Evolutionary conservation across 2,888 invertebrate genomes (phyloP).

Genomic region (Ophioninae sp.): DNA sequence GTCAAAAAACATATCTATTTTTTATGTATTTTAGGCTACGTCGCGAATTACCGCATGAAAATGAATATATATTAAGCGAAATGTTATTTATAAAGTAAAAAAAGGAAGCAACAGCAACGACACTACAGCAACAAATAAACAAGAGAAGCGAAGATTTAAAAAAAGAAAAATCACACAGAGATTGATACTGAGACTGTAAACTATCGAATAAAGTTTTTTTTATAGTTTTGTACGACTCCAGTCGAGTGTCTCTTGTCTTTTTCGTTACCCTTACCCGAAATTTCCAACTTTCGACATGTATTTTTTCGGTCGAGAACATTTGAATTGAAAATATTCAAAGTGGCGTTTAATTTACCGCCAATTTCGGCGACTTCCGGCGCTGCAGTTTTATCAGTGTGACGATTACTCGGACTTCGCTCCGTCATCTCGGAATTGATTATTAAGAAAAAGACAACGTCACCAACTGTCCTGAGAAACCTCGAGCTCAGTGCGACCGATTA

Average conservation of each 20-base stretch:
- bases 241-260: neutral
- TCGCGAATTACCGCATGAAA: constrained; percentile 44
- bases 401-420: constrained; percentile 8
- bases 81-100: constrained; percentile 49
- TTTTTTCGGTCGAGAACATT: neutral
- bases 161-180: constrained; percentile 42
- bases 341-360: neutral
- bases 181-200: constrained; percentile 62
- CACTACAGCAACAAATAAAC: constrained; percentile 15
- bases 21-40: constrained; percentile 67
- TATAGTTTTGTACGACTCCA: constrained; percentile 53
- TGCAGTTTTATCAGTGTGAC: neutral
- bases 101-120: constrained; percentile 68
- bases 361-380: neutral
- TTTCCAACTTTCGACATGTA: neutral
- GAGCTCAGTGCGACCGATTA: neutral
- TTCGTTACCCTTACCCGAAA: neutral
- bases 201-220: constrained; percentile 58
- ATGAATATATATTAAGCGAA: constrained; percentile 35
- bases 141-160: neutral
- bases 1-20: constrained; percentile 37
- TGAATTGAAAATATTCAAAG: neutral
- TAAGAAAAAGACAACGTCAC: neutral
- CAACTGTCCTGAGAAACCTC: neutral
- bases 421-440: neutral